Conservation (phyloP, 2,888 invertebrate genomes). For the Phragmatobia fuliginosa region DNA sequence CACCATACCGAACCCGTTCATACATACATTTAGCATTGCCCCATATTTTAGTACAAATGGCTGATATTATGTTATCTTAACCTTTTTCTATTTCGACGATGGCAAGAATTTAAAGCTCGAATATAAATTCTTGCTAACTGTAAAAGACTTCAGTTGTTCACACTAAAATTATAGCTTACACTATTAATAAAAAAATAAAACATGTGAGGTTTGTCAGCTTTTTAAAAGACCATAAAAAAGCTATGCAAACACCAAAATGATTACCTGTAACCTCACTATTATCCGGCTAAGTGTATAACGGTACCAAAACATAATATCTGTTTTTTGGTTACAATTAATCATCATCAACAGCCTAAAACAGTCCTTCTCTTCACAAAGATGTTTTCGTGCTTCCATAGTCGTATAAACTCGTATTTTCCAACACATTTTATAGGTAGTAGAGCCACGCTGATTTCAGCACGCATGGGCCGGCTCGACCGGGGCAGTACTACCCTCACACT, state of each 20-base stretch:
- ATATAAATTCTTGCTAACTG: neutral
- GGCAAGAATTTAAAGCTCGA: neutral
- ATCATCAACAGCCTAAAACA: too few relatives aligned
- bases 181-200: neutral
- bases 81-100: neutral
- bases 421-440: too few relatives aligned
- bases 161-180: neutral
- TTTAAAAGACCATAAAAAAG: neutral
- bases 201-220: neutral
- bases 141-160: neutral
- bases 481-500: too few relatives aligned
- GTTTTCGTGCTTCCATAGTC: too few relatives aligned
- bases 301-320: too few relatives aligned
- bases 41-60: neutral
- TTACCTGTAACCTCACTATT: neutral
- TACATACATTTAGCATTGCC: neutral
- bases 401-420: too few relatives aligned
- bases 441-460: too few relatives aligned
- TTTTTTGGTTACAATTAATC: too few relatives aligned
- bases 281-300: too few relatives aligned
- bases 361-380: too few relatives aligned
- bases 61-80: neutral
- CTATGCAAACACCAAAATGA: neutral
- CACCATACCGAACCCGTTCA: neutral
- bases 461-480: too few relatives aligned